A percentile compares a stretch with the other conserved stretches of the same genome.
Conservation (phyloP, 2,797 vertebrate genomes). For the Semaprochilodus insignis region DNA sequence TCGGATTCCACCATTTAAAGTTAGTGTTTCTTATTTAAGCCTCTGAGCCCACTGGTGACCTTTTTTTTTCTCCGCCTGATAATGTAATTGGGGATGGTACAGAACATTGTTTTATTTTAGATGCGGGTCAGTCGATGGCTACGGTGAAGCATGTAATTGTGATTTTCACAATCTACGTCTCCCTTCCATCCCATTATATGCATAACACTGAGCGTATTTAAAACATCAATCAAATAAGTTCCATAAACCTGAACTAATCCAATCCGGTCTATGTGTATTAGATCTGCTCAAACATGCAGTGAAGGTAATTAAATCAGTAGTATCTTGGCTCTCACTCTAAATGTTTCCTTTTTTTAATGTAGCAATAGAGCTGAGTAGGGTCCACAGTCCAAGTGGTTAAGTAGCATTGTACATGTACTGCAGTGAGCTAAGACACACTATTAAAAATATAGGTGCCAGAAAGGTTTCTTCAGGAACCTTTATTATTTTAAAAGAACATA, state of each 20-base stretch:
- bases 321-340: conserved; percentile 31
- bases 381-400: conserved; percentile 5
- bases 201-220: conserved; percentile 47
- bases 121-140: conserved; percentile 50
- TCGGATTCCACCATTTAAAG: conserved; percentile 51
- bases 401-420: conserved; percentile 5
- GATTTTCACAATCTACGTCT: conserved; percentile 48
- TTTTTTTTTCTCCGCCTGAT: conserved; percentile 28
- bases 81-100: conserved; percentile 49
- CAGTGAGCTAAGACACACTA: neutral
- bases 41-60: neutral
- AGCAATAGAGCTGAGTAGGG: conserved; percentile 8
- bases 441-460: neutral
- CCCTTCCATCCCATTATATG: conserved; percentile 52
- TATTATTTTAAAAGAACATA: neutral
- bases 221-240: conserved; percentile 46
- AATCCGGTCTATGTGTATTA: conserved; percentile 33
- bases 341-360: conserved; percentile 35
- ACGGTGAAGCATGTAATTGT: conserved; percentile 55
- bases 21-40: conserved; percentile 45
- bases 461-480: neutral
- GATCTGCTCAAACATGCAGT: conserved; percentile 40
- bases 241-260: conserved; percentile 51
- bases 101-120: conserved; percentile 48
- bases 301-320: conserved; percentile 48